Conservation (phyloP, 2,113 vertebrate species). For the Forbesichthys papilliferus region DNA sequence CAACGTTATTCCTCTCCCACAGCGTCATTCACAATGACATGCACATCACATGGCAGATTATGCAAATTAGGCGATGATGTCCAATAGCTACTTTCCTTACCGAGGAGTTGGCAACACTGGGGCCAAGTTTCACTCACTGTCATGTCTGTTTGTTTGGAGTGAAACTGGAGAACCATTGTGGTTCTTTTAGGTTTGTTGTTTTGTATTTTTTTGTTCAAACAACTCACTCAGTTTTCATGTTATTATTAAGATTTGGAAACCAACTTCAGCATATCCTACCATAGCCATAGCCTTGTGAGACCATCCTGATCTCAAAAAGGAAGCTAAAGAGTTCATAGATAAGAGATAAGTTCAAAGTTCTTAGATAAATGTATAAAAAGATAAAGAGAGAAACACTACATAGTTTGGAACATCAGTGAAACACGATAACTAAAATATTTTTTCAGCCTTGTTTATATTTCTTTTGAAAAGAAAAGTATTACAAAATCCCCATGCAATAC, state of each 20-base stretch:
- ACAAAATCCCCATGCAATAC: too few species aligned
- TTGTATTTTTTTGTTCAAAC: conserved; percentile 28
- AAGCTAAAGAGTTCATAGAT: conserved; percentile 2
- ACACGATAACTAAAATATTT: not conserved
- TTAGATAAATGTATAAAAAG: not conserved
- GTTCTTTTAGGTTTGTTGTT: conserved; percentile 32
- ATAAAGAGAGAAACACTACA: not conserved
- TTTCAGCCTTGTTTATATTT: too few species aligned
- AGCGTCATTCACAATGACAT: too few species aligned
- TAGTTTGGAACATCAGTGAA: not conserved
- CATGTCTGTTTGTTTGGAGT: conserved; percentile 19
- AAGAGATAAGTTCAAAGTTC: not conserved
- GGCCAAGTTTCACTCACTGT: conserved; percentile 23
- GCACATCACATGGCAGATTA: too few species aligned
- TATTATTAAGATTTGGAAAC: conserved; percentile 17
- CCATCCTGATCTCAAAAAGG: conserved; percentile 9
- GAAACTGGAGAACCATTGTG: conserved; percentile 13
- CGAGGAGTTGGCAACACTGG: too few species aligned
- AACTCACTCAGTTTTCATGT: conserved; percentile 55
- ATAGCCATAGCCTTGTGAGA: too few species aligned
- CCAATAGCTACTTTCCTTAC: too few species aligned
- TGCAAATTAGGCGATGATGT: too few species aligned
- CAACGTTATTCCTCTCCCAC: too few species aligned
- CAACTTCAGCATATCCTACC: too few species aligned
- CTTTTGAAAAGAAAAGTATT: too few species aligned